A percentile compares a stretch with the other conserved stretches of the same genome.
Evolutionary conservation across 2,888 invertebrate genomes (phyloP).

Genomic region (Pyrrhia umbra): DNA sequence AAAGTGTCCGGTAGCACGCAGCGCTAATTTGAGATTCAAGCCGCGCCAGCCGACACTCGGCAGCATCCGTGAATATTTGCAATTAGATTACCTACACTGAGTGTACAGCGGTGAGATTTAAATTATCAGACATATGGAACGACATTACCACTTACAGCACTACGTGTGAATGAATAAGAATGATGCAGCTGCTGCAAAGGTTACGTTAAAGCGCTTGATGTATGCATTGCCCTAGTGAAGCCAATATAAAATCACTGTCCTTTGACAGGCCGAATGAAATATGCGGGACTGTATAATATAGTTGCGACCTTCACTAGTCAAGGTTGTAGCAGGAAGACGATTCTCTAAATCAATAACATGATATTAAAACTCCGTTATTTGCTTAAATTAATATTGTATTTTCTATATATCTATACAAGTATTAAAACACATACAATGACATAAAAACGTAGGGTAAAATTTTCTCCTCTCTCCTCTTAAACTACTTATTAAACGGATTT

Average conservation of each 20-base stretch:
- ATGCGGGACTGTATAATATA: background rate
- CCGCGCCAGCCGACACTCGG: conserved; percentile 59
- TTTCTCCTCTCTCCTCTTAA: too few species aligned
- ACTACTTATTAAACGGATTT: too few species aligned
- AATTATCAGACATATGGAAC: conserved; percentile 65
- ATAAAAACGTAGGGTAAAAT: too few species aligned
- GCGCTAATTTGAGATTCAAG: conserved; percentile 70
- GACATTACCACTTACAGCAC: conserved; percentile 37
- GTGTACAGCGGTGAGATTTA: conserved; percentile 66
- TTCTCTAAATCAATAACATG: background rate
- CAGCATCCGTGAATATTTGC: conserved; percentile 73
- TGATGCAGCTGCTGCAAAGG: conserved; percentile 30
- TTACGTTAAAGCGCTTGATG: conserved; percentile 26
- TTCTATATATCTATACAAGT: too few species aligned
- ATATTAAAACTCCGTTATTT: too few species aligned
- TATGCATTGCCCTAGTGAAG: conserved; percentile 26
- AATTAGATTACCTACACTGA: conserved; percentile 75
- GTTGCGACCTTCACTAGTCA: background rate
- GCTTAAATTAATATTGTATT: too few species aligned
- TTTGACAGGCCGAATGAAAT: background rate
- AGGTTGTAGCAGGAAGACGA: background rate
- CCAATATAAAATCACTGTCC: background rate
- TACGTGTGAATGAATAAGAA: conserved; percentile 46
- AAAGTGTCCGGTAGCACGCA: conserved; percentile 35
- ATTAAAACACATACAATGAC: too few species aligned